Evolutionary conservation across 2,888 invertebrate genomes (phyloP).

Genomic region (Chirona hameri): DNA sequence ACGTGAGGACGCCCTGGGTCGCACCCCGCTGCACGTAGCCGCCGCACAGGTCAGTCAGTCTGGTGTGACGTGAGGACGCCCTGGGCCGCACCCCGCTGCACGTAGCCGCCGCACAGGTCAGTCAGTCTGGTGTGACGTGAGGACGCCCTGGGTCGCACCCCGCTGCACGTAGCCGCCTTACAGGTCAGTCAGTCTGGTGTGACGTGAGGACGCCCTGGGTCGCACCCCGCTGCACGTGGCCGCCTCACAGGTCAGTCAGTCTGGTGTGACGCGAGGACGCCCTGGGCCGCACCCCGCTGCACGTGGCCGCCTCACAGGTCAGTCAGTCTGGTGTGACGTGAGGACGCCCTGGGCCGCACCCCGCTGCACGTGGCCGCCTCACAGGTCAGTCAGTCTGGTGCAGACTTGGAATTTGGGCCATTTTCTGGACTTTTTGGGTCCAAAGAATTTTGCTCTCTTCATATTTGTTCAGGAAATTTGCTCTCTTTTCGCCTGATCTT

Average conservation of each 20-base stretch:
- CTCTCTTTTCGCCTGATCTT: no score
- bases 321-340: no score
- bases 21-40: background rate
- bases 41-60: background rate
- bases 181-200: background rate
- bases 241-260: background rate
- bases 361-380: constrained; percentile 6
- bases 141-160: background rate
- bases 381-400: background rate
- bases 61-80: no score
- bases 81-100: background rate
- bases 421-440: no score
- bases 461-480: no score
- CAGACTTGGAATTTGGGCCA: no score
- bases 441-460: no score
- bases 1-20: constrained; percentile 1
- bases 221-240: background rate
- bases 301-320: constrained; percentile 5
- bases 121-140: no score
- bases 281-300: background rate
- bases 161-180: background rate
- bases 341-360: background rate
- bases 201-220: background rate
- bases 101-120: background rate
- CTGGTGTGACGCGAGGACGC: no score